Base-by-base conservation (phyloP, 2,888 invertebrate species). In the Parapristionchus giblindavisi region DNA sequence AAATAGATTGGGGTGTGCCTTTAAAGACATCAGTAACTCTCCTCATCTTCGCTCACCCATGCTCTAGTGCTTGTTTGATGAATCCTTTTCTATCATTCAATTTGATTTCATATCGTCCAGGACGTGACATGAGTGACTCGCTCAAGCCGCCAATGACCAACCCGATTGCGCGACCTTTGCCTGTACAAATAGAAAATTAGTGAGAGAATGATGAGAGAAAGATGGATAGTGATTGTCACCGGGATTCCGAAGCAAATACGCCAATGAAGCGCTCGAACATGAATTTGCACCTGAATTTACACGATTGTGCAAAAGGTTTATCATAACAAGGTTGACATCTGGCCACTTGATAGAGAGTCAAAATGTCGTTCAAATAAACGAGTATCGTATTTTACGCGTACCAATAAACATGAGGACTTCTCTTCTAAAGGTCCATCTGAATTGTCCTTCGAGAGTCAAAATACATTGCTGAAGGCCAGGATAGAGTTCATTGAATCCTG, bases 401-500 rank as follows among this genome's bases (percentile, higher is more conserved):
- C 70, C 70, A 21, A 71, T 56, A 24, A 71, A 40, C 54, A 71
- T 71, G 38, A 48, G n/a, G 1, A 40, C 29, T 24, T 71, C 70
- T 14, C 70, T 56, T 29, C 70, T 14, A n/a, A 32, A 71, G 3
- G 70, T 54, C 40, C 38, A 56, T 17, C 21, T 24, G 56, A 71
- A 71, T 29, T 71, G 70, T 6, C 70, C 70, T 6, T 56, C 54
- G 29, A 71, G 38, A 0, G 70, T 71, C 56, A 29, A 6, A 29
- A 71, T 54, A 14, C 40, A 40, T 40, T 54, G 54, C 1, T 2
- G 14, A 1, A 71, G 27, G 27, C 70, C 70, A 14, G 70, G 70
- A 29, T 40, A 71, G 40, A 71, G 54, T 34, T 71, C 70, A 40
- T 71, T 56, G 56, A 71, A 71, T 3, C 56, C 70, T 11, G 70